A percentile compares a stretch with the other conserved stretches of the same genome.
These are phyloP conservation scores for Eulemur mongoz DNA, from an alignment of 2,797 vertebrate genomes.

Conservation along the genomic window DNA sequence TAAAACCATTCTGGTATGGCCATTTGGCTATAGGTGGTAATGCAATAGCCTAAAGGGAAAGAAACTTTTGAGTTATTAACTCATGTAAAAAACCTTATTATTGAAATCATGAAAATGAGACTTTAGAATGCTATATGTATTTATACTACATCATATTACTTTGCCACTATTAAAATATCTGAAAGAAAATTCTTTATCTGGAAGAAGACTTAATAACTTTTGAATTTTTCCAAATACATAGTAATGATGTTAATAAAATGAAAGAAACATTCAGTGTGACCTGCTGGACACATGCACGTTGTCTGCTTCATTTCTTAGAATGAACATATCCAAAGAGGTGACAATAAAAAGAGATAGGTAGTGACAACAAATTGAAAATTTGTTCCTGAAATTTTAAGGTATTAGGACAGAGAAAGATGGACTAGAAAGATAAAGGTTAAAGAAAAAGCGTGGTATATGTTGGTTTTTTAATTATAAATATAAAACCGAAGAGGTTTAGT, in stretches of 20 bases:
- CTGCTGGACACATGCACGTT: not conserved
- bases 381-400: not conserved
- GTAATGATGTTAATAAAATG: not conserved
- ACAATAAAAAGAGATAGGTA: not conserved
- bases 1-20: constrained; percentile 99
- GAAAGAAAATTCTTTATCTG: not conserved
- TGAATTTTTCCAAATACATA: constrained; percentile 50
- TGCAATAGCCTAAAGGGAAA: constrained; percentile 93
- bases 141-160: not conserved
- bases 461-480: not conserved
- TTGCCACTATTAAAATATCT: constrained; percentile 22
- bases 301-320: not conserved
- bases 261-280: constrained; percentile 1
- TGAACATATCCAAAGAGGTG: constrained; percentile 15
- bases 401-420: not conserved
- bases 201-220: constrained; percentile 17
- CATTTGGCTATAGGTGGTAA: constrained; percentile 98
- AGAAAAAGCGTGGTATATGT: not conserved
- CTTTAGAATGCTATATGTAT: not conserved
- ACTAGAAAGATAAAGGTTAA: not conserved
- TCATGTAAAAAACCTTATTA: not conserved
- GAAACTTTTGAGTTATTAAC: constrained; percentile 48
- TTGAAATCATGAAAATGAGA: constrained; percentile 39
- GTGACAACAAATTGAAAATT: not conserved
- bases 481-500: not conserved